A percentile compares a stretch with the other conserved stretches of the same genome.
These are phyloP conservation scores for Bos indicus DNA, from an alignment of 2,113 vertebrate species.

Conservation along the genomic window DNA sequence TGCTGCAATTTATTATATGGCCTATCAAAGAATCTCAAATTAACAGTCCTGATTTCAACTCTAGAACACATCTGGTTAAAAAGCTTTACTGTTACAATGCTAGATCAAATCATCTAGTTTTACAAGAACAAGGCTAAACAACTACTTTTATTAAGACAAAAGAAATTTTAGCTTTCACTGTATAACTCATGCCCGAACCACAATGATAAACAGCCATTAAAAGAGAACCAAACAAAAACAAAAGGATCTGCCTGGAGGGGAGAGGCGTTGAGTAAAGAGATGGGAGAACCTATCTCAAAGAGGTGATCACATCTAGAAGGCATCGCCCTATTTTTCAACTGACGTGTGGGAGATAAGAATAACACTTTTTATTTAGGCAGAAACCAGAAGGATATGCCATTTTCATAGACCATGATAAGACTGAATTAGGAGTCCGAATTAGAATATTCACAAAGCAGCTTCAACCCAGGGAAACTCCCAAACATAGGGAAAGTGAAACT, in stretches of 20 bases:
- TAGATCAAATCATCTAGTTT: background rate
- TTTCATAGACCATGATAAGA: background rate
- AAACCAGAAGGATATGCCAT: background rate
- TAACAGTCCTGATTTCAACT: background rate
- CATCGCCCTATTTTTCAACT: background rate
- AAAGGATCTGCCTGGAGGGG: background rate
- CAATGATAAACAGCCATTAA: background rate
- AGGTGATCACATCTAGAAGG: background rate
- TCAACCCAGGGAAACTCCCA: background rate
- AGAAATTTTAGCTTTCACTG: background rate
- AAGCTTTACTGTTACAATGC: background rate
- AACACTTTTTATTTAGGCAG: background rate
- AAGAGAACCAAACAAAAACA: background rate
- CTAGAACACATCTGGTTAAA: background rate
- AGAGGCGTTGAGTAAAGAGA: background rate
- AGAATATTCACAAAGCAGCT: background rate
- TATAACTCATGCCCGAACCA: background rate
- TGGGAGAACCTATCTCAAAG: background rate
- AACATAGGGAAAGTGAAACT: background rate
- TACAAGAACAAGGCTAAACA: background rate
- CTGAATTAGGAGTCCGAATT: background rate
- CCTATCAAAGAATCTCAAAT: constrained; percentile 1
- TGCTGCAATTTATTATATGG: background rate
- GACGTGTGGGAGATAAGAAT: background rate
- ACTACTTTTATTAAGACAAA: background rate